Evolutionary conservation across 2,797 vertebrate genomes (phyloP), one percentile per base, ranked within the genome.

Genomic region (Bovichtus diacanthus): DNA sequence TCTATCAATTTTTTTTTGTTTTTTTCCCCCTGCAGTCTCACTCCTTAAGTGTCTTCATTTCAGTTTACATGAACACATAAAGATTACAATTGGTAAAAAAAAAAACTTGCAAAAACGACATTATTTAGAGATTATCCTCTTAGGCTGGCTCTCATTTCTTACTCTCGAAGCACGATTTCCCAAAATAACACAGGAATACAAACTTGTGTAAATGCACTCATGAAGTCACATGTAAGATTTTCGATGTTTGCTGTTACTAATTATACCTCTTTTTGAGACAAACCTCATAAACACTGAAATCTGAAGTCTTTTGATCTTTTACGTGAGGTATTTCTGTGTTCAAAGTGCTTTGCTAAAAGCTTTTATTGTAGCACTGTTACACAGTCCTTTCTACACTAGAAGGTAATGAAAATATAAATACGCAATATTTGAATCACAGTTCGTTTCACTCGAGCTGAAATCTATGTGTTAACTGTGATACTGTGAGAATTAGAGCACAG

Each of bases 341-440:
- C 21, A 15, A 60, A 49, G 55, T 54, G 71, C 59, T 83, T 82
- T 60, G 75, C 70, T 74, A 46, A 56, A 72, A 76, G 75, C 81
- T 78, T 79, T 73, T 64, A 63, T 62, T 55, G 78, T 81, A 46
- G 82, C 78, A 80, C 73, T 69, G 66, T 77, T 66, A 38, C 58
- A 47, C 29, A n/a, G 66, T 80, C 67, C 54, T 81, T 77, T 72
- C 31, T 74, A 70, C 73, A 73, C 76, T 69, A 74, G 41, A 70
- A 15, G 9, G 27, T 56, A 19, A 59, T 41, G 39, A 60, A n/a
- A 58, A 18, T 77, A 23, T 62, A 53, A 27, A 67, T 6, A 3
- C 19, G 12, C 53, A 39, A 16, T 44, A 41, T 59, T 69, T 71
- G 62, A 78, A 43, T 74, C 39, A 66, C 65, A 39, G 73, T 55